Conservation (phyloP, 2,113 vertebrate genomes). For the Cryptotis parvus region DNA sequence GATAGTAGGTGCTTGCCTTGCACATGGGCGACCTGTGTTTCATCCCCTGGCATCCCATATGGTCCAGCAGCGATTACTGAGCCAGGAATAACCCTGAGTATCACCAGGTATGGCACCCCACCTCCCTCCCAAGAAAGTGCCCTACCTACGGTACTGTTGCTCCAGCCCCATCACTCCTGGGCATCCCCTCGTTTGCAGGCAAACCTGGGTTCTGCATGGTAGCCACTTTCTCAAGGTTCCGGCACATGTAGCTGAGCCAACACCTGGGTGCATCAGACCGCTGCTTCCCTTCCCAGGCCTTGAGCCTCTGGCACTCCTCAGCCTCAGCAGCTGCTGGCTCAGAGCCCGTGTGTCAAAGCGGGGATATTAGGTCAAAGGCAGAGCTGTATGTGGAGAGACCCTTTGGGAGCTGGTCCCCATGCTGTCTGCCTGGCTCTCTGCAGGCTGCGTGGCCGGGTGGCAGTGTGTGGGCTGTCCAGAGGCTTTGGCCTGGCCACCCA, state of each 20-base stretch:
- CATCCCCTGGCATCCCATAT: too few species aligned
- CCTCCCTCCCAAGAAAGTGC: too few species aligned
- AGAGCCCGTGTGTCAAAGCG: not conserved
- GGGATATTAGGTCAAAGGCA: not conserved
- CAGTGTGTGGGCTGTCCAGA: slow-evolving; percentile 88
- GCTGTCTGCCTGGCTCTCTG: slow-evolving; percentile 49
- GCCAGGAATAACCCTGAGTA: too few species aligned
- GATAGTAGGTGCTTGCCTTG: too few species aligned
- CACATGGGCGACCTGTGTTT: too few species aligned
- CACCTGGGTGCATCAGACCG: not conserved
- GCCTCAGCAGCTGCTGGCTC: not conserved
- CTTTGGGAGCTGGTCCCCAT: not conserved
- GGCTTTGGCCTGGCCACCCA: slow-evolving; percentile 95
- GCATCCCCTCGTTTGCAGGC: not conserved
- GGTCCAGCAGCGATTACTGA: too few species aligned
- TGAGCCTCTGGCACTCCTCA: not conserved
- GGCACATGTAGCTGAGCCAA: too few species aligned
- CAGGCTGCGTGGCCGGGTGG: slow-evolving; percentile 91
- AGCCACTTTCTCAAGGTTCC: not conserved
- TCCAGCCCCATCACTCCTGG: too few species aligned
- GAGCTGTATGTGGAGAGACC: not conserved
- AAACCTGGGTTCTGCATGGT: not conserved
- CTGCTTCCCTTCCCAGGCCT: too few species aligned
- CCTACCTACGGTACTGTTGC: too few species aligned
- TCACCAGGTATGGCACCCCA: too few species aligned